Percentiles rank a stretch among this genome's conserved stretches.
Conservation (phyloP, 2,888 invertebrate genomes). For the Dicyrtomina minuta region DNA sequence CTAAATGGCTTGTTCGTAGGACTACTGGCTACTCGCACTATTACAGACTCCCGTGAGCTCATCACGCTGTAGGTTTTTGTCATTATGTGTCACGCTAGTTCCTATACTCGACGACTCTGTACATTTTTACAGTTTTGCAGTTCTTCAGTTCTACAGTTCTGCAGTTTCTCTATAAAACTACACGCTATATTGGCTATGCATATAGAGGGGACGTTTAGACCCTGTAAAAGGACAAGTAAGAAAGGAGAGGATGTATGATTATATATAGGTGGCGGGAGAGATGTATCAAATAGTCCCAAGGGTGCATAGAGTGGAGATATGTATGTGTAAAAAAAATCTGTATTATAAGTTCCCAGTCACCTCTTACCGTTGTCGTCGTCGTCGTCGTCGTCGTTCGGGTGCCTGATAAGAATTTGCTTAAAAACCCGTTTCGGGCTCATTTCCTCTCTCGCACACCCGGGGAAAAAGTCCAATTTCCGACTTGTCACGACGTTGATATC, state of each 20-base stretch:
- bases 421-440: constrained; percentile 54
- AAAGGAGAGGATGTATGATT: not conserved
- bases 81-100: not conserved
- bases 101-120: no score
- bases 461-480: constrained; percentile 55
- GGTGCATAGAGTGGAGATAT: no score
- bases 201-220: no score
- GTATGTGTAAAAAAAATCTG: no score
- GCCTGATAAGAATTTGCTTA: constrained; percentile 53
- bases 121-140: no score
- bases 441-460: constrained; percentile 52
- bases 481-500: constrained; percentile 54
- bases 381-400: constrained; percentile 1
- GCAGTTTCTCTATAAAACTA: no score
- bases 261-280: not conserved
- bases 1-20: no score
- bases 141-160: no score
- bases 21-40: no score
- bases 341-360: not conserved
- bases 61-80: not conserved
- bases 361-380: constrained; percentile 10
- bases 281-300: no score
- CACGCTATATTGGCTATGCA: no score
- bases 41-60: not conserved
- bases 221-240: no score